Conservation (phyloP, 2,113 vertebrate genomes). For the Chaetops frenatus region DNA sequence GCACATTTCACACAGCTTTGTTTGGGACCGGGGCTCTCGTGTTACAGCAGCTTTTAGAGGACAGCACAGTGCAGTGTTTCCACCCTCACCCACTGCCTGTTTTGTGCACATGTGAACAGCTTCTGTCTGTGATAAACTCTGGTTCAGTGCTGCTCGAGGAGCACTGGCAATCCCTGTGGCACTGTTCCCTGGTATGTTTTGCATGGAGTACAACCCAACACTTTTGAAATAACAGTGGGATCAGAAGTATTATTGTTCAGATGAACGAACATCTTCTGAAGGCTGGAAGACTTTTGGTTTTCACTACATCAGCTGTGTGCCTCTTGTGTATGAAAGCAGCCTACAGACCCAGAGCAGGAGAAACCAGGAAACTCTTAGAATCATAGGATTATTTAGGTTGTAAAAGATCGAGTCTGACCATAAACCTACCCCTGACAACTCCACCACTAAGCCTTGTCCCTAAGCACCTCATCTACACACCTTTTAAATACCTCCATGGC, state of each 20-base stretch:
- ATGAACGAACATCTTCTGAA: neutral
- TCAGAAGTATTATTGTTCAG: neutral
- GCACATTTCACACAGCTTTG: neutral
- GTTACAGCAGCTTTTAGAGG: neutral
- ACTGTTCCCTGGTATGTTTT: accelerated
- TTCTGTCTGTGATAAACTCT: neutral
- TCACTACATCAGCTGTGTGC: neutral
- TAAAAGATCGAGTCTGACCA: neutral
- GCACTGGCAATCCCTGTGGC: neutral
- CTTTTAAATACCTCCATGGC: neutral
- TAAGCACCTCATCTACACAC: neutral
- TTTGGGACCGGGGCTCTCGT: neutral
- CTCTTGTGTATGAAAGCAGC: neutral
- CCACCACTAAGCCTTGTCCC: neutral
- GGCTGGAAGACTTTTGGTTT: neutral
- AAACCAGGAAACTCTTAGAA: neutral
- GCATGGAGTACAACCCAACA: neutral
- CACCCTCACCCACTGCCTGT: accelerated
- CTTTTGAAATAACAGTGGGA: neutral
- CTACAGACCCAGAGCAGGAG: neutral
- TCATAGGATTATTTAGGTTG: neutral
- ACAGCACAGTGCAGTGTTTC: neutral
- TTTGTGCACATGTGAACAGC: neutral
- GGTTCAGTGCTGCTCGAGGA: neutral
- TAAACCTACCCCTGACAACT: neutral